Base-by-base conservation (phyloP, 2,888 invertebrate genomes). In the Imbricaverruca yamaguchii region DNA sequence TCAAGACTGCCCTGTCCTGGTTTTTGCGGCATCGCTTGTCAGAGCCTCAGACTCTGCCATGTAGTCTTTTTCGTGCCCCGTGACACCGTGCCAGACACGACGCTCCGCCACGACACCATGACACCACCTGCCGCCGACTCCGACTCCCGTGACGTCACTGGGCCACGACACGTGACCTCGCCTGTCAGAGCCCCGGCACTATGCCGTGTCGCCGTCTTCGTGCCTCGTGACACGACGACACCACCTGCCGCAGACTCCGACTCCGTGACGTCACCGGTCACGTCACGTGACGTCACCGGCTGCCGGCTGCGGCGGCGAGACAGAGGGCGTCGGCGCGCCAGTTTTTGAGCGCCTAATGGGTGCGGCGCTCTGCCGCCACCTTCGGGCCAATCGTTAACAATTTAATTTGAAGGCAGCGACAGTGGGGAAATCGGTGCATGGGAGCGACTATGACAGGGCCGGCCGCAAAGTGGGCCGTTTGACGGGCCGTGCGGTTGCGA, bases 401-500 rank as follows among this genome's bases (percentile, higher is more conserved):
- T 74, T 74, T 74, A 74, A 74, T 74, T 74, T 74, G 74, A 74
- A 55, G 74, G 74, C 74, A 53, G 74, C 53, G 74, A 53, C 74
- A 55, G 74, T 4, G 53, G 53, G 74, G 61, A 61, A 61, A 61
- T 61, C 65, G 65, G 65, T 23, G 7, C 61, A 11, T 13, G 15
- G 55, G 53, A 9, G 21, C 55, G 55, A 55, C 74, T 53, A 74
- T 55, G 74, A 55, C 74, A 39, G 53, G 21, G 74, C 8, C 74
- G 53, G 53, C 74, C 74, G 74, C 74, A 74, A 74, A 74, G 21
- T 74, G 74, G 74, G 9, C 39, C 74, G 53, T 3, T 21, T 18
- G 8, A 55, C 15, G 15, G 53, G 53, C 74, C 15, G 53, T 11
- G 74, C 74, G 53, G 74, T 55, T 10, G 25, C 23, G 25, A 11